Evolutionary conservation across 2,113 vertebrate genomes (phyloP).

Genomic region (Chaetodon auriga): DNA sequence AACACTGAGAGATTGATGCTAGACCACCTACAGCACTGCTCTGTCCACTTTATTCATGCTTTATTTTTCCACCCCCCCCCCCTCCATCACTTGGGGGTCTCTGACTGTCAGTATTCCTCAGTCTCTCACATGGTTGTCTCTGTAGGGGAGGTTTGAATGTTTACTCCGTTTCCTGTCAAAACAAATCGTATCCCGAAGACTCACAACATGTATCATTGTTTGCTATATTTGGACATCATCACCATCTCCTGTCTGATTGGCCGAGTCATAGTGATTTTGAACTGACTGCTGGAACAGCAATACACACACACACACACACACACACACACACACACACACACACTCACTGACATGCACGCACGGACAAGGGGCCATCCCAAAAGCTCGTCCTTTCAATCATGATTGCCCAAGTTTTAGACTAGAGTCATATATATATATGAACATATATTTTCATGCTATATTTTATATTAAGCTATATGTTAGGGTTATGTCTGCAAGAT

Average conservation of each 20-base stretch:
- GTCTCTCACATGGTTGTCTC: conserved; percentile 33
- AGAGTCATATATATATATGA: conserved; percentile 77
- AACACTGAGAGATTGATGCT: conserved; percentile 43
- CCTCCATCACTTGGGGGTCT: background rate
- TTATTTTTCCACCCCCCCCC: no score
- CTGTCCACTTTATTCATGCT: conserved; percentile 2
- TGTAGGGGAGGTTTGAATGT: conserved; percentile 36
- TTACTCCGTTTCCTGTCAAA: conserved; percentile 47
- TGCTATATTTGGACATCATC: conserved; percentile 77
- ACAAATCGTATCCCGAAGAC: conserved; percentile 57
- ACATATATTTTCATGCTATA: conserved; percentile 81
- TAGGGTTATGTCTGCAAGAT: conserved; percentile 69
- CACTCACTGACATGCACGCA: background rate
- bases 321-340: background rate
- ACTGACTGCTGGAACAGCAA: conserved; percentile 48
- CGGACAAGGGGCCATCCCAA: conserved; percentile 16
- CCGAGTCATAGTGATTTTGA: conserved; percentile 43
- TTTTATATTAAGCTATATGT: conserved; percentile 81
- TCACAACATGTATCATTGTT: conserved; percentile 66
- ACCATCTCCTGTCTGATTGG: conserved; percentile 68
- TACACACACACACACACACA: conserved; percentile 22
- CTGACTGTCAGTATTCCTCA: conserved; percentile 22
- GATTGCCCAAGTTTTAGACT: conserved; percentile 66
- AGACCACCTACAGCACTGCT: conserved; percentile 25
- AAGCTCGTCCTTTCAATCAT: conserved; percentile 50